Base-by-base conservation (phyloP, 2,888 invertebrate species). In the Metallyticus violacea region DNA sequence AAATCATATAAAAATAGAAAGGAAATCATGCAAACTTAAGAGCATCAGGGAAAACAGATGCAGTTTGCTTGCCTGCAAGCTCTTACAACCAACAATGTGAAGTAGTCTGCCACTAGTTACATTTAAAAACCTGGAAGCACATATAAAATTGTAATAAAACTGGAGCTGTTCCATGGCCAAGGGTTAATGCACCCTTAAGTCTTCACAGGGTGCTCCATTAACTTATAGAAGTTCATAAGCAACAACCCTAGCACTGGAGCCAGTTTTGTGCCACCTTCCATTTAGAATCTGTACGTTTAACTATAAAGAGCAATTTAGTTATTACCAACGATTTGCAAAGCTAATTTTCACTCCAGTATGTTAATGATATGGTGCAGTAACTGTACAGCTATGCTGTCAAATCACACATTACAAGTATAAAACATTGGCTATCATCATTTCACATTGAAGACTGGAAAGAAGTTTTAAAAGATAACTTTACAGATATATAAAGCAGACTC, bases 331-430 rank as follows among this genome's bases (percentile, higher is more conserved):
- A 83, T 76, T 83, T 83, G 83, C 83, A 83, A 83, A 83, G 83
- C 83, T 83, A 83, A 40, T 15, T 83, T 80, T 79, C 78, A 79
- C 79, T 85, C 77, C 29, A 85, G 27, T 85, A 85, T 77, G 28
- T 30, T 85, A 80, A 82, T 85, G 85, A 85, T 85, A 85, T 85
- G 85, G 85, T 85, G 85, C 85, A 77, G 29, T 85, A 85, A 28
- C 26, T 77, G 27, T 76, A 83, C 83, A 83, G 83, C 83, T 76
- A 83, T 77, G 83, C 85, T 30, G 81, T 86, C 77, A 77, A 86
- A 83, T 79, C 82, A 80, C 85, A 85, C 81, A 78, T 80, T 82
- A 87, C 81, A 85, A 84, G 81, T 87, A 87, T 81, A 87, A 87
- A 87, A 86, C 86, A 86, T 26, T 78, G 76, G 78, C 27, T 78